Evolutionary conservation across 2,888 invertebrate species (phyloP).

Genomic region (Dicyrtomina minuta): DNA sequence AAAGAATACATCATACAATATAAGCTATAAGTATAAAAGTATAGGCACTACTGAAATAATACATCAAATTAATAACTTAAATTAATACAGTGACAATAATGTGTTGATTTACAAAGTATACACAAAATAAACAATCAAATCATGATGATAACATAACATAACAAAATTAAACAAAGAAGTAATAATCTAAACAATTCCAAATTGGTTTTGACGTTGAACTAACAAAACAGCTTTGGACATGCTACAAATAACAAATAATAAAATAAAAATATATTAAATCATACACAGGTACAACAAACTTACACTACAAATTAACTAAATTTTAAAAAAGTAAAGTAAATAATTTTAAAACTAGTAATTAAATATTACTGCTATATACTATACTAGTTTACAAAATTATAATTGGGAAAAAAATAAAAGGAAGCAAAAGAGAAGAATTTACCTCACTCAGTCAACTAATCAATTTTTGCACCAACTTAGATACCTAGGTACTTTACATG

Average conservation of each 20-base stretch:
- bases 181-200: no score
- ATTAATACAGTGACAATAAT: no score
- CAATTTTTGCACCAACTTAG: no score
- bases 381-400: no score
- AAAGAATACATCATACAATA: no score
- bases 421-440: no score
- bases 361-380: neutral
- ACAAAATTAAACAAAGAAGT: neutral
- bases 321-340: neutral
- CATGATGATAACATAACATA: neutral
- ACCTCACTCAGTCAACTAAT: no score
- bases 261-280: constrained; percentile 3
- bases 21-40: no score
- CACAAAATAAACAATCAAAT: neutral
- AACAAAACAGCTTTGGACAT: neutral
- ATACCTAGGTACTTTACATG: no score
- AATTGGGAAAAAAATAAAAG: no score
- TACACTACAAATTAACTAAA: constrained; percentile 3
- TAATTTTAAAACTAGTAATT: neutral
- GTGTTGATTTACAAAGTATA: neutral
- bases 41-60: no score
- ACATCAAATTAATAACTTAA: neutral
- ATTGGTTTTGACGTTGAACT: no score
- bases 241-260: neutral
- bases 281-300: neutral